Evolutionary conservation across 2,113 vertebrate species (phyloP), one percentile per base, ranked within the genome.

Genomic region (Neogale vison): DNA sequence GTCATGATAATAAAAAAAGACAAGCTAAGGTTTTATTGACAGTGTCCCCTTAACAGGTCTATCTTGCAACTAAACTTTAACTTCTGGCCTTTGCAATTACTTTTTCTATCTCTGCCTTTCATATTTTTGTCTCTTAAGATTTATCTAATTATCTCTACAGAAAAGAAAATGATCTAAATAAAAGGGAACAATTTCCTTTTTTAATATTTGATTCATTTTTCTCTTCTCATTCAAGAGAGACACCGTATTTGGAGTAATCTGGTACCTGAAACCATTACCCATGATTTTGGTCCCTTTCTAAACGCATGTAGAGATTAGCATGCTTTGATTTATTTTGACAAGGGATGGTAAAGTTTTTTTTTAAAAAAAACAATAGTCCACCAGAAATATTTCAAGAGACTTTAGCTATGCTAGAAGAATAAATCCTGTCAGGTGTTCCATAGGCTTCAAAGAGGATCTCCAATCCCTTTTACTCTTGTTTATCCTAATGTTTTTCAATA

Each of bases 301-400:
- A 98, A 96, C 96, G 77, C 90, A 94, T 98, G 93, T 85, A 57
- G 96, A 98, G 97, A 98, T 98, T 98, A 98, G 81, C 96, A 90
- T 0, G 20, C 71, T 98, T 98, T 98, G 97, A 98, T 98, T 98
- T 98, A 98, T 98, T 99, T 98, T 98, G 96, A 98, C 97, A 98
- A 98, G 95, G 92, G 95, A 89, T 98, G 96, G 95, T 96, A 97
- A 98, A 98, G 97, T 95, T 82, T 95, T 98, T 94, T 96, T 52
- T 50, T 94, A 50, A 50, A 52, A 98, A 98, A 98, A 98, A 98
- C 92, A 98, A 96, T 96, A 97, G 94, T 98, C 95, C 97, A 87
- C 95, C 98, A 98, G 97, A 98, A 98, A 97, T 98, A 96, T 97
- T 98, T 98, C 97, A 98, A 98, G 96, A 98, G 96, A 93, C 88